phyloP scores from a whole-genome alignment of 2,113 vertebrate species.

The Chaenogobius annularis region DNA sequence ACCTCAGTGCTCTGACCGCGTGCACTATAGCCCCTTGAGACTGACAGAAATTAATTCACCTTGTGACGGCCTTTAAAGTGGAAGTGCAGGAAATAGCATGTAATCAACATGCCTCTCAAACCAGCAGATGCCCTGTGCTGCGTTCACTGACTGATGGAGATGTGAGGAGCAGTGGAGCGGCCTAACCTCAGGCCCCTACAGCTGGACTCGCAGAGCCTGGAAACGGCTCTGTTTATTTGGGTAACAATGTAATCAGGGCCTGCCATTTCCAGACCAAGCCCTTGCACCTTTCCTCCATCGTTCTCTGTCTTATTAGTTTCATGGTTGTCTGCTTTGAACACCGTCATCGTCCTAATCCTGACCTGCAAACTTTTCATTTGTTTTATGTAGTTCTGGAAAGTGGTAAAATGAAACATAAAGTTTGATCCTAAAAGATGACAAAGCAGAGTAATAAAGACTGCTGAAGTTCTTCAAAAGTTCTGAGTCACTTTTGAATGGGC shows the following conservation, averaged over 20 bases:
- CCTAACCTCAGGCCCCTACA: conserved; percentile 53
- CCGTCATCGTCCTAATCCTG: conserved; percentile 71
- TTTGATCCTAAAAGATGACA: conserved; percentile 73
- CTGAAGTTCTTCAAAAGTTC: background rate
- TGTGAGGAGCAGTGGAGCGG: conserved; percentile 38
- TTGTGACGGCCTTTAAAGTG: conserved; percentile 18
- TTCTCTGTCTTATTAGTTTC: conserved; percentile 20
- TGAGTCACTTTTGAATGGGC: conserved; percentile 20
- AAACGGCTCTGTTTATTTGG: conserved; percentile 73
- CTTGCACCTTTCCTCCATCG: conserved; percentile 62
- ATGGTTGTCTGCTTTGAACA: conserved; percentile 52
- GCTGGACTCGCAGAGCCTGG: conserved; percentile 63
- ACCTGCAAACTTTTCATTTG: conserved; percentile 63
- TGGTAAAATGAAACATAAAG: conserved; percentile 40
- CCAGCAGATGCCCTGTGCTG: conserved; percentile 25
- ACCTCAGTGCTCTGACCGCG: background rate
- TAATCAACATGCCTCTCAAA: conserved; percentile 48
- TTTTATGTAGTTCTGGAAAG: conserved; percentile 70
- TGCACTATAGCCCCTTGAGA: conserved; percentile 30
- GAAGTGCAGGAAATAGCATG: conserved; percentile 48
- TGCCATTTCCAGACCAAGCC: conserved; percentile 53
- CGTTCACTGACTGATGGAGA: conserved; percentile 54
- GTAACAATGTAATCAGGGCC: conserved; percentile 70
- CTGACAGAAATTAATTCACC: conserved; percentile 47
- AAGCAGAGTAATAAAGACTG: conserved; percentile 44